phyloP scores from a whole-genome alignment of 1,140 invertebrate species.

The Notospermus geniculatus region DNA sequence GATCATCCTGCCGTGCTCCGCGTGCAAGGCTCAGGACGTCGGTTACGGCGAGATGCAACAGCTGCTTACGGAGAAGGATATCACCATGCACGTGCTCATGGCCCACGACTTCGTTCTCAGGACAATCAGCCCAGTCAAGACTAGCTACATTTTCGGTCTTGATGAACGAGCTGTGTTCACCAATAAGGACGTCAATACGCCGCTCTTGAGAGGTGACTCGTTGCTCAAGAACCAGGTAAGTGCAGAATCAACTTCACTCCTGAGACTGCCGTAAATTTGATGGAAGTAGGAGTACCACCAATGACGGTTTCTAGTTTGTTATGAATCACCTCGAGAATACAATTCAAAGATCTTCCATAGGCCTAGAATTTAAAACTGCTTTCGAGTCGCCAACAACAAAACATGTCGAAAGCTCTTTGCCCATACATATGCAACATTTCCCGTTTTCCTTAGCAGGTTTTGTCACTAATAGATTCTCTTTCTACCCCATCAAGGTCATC shows the following conservation, averaged over 20 bases:
- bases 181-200: slow-evolving; percentile 67
- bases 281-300: too few relatives aligned
- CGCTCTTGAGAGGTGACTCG: slow-evolving; percentile 65
- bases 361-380: too few relatives aligned
- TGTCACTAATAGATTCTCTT: too few relatives aligned
- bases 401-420: too few relatives aligned
- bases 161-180: slow-evolving; percentile 74
- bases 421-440: too few relatives aligned
- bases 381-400: too few relatives aligned
- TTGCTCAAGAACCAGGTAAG: slow-evolving; percentile 59
- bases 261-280: too few relatives aligned
- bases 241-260: too few relatives aligned
- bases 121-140: slow-evolving; percentile 18
- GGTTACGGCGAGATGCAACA: slow-evolving; percentile 77
- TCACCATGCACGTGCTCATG: slow-evolving; percentile 80
- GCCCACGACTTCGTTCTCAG: slow-evolving; percentile 40
- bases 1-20: slow-evolving; percentile 75
- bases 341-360: too few relatives aligned
- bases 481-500: slow-evolving; percentile 59
- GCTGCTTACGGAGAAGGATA: slow-evolving; percentile 70
- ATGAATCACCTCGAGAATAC: too few relatives aligned
- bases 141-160: slow-evolving; percentile 59
- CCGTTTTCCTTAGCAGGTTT: too few relatives aligned
- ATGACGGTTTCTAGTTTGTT: too few relatives aligned
- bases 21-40: slow-evolving; percentile 67